Conservation (phyloP, 2,888 invertebrate species). For the Physocephala rufipes region DNA sequence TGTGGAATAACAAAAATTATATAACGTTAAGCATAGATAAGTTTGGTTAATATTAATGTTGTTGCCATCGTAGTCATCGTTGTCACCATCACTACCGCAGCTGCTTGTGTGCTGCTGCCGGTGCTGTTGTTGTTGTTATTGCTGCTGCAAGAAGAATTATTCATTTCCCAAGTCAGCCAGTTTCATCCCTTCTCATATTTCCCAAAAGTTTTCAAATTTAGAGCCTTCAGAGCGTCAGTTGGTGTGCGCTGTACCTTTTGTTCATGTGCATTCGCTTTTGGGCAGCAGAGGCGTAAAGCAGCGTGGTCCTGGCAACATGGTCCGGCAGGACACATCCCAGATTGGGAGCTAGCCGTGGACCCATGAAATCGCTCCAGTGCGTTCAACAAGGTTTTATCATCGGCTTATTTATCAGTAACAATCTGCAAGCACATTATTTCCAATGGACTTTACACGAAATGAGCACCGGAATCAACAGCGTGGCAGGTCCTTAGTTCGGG, state of each 20-base stretch:
- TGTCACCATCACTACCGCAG: background rate
- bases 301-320: background rate
- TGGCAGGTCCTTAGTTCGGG: too few relatives aligned
- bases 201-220: conserved; percentile 10
- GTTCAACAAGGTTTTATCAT: background rate
- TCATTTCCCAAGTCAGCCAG: conserved; percentile 44
- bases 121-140: conserved; percentile 44
- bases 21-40: background rate
- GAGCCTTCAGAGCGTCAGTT: conserved; percentile 35
- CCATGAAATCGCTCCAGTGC: conserved; percentile 11
- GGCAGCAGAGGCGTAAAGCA: too few relatives aligned
- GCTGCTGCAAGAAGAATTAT: conserved; percentile 44
- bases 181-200: background rate
- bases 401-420: conserved; percentile 12
- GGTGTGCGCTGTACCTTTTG: conserved; percentile 5
- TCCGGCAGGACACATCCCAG: background rate
- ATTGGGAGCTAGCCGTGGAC: conserved; percentile 20
- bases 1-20: background rate
- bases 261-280: conserved; percentile 45
- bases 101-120: background rate
- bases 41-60: background rate
- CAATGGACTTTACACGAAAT: background rate
- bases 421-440: conserved; percentile 41
- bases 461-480: too few relatives aligned
- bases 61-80: background rate